Evolutionary conservation across 2,113 vertebrate species (phyloP), one percentile per base, ranked within the genome.

Genomic region (Pungitius pungitius): DNA sequence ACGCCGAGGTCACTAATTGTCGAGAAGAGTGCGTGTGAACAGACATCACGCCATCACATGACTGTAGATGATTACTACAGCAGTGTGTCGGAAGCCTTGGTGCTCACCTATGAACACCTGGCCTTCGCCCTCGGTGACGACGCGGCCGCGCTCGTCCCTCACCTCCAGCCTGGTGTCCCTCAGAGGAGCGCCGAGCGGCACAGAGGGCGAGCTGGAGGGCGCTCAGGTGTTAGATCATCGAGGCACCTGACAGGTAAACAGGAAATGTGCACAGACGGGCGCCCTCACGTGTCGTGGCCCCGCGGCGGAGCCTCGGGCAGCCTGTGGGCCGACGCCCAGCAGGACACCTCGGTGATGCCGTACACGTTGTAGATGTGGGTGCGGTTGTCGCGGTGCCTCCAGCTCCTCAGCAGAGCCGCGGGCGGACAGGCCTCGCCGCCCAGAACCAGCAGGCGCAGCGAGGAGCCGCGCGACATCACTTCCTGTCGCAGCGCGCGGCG

Each of bases 341-440:
- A 96, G 74, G 98, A 99, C 43, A 99, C 97, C 78, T 99, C 98
- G 4, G 97, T 99, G 75, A 97, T 93, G 40, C 98, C 98, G 39
- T 99, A 99, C 47, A 99, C 83, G 87, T 98, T 99, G 90, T 94
- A 99, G 78, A 99, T 89, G 3, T 79, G 79, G 5, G 98, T 99
- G 87, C 83, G 90, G 82, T 99, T 99, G 69, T 95, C 94, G 75
- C 93, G 10, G 49, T 90, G 93, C 82, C 90, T 96, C 97, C 98
- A 99, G 83, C 90, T 94, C 69, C 84, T 93, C 75, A 98, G 87
- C 73, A 94, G 54, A 47, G 78, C 84, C 3, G 94, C 78, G 0
- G 85, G 79, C 0, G 97, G 97, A 84, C 95, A 98, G 2, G 94
- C 83, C 89, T 99, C 98, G 22, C 98, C 98, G 4, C 98, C 98